phyloP scores from a whole-genome alignment of 2,113 vertebrate species.

The Ahaetulla prasina region DNA sequence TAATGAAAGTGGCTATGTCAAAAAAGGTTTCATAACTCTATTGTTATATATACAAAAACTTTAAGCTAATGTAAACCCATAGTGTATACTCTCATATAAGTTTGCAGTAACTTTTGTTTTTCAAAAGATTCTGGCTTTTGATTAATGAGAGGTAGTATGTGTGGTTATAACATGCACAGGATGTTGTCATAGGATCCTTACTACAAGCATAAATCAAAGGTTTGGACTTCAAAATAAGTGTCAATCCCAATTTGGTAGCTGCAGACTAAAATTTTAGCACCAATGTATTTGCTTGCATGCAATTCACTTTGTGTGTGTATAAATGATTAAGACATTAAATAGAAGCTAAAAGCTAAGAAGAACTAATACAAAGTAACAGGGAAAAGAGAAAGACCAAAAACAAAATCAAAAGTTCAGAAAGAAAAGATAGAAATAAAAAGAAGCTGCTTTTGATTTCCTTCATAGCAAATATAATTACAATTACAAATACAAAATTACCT shows the following conservation, averaged over 20 bases:
- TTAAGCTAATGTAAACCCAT: conserved; percentile 8
- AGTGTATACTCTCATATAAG: neutral
- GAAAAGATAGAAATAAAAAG: neutral
- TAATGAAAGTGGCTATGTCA: conserved; percentile 44
- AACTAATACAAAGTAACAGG: neutral
- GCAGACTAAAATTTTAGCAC: neutral
- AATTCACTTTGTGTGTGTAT: neutral
- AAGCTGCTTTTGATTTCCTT: neutral
- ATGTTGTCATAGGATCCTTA: neutral
- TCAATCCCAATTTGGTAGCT: neutral
- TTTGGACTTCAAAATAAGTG: neutral
- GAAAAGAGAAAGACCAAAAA: neutral
- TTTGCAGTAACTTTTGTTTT: neutral
- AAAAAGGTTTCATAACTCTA: conserved; percentile 46
- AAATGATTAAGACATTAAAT: neutral
- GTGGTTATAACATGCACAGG: neutral
- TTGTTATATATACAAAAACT: conserved; percentile 7
- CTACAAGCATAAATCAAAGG: neutral
- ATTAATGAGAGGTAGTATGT: neutral
- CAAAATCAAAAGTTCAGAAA: neutral
- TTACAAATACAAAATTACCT: neutral
- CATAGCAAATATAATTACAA: neutral
- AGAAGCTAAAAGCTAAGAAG: neutral
- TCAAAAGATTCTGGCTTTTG: neutral
- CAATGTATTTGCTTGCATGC: neutral